phyloP scores from a whole-genome alignment of 2,888 invertebrate genomes.

The Hypolimnas misippus region DNA sequence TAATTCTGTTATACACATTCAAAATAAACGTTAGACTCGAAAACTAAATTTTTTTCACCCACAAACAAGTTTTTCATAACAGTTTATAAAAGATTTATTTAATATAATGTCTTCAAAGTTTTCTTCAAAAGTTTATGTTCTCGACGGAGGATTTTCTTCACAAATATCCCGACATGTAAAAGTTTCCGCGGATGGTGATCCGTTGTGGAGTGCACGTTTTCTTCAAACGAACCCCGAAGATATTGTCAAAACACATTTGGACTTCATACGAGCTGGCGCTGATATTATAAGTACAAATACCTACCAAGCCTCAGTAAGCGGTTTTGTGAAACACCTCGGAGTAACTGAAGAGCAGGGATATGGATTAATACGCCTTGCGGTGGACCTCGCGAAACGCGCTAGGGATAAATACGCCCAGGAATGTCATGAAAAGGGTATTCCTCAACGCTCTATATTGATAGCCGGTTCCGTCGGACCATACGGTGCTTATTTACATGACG shows the following conservation, averaged over 20 bases:
- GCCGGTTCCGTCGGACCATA: constrained; percentile 96
- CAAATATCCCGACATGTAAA: constrained; percentile 89
- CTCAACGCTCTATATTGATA: constrained; percentile 80
- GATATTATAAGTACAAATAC: constrained; percentile 94
- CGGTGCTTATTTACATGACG: constrained; percentile 94
- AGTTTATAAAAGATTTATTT: neutral
- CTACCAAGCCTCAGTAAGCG: constrained; percentile 92
- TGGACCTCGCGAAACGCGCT: constrained; percentile 88
- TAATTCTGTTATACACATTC: neutral
- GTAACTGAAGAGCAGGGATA: constrained; percentile 87
- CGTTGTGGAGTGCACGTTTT: constrained; percentile 94
- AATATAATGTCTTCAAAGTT: neutral
- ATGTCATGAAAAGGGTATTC: constrained; percentile 51
- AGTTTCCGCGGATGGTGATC: constrained; percentile 90
- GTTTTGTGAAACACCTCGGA: constrained; percentile 89
- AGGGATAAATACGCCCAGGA: constrained; percentile 84
- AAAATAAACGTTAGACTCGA: no score
- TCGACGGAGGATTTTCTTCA: constrained; percentile 91
- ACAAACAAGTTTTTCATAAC: no score
- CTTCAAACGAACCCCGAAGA: constrained; percentile 90
- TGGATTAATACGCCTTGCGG: constrained; percentile 88
- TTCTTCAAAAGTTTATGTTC: constrained; percentile 61
- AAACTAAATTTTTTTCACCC: no score
- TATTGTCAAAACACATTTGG: constrained; percentile 90
- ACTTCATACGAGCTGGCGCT: constrained; percentile 93